Evolutionary conservation across 2,113 vertebrate genomes (phyloP).

Genomic region (Daboia siamensis): DNA sequence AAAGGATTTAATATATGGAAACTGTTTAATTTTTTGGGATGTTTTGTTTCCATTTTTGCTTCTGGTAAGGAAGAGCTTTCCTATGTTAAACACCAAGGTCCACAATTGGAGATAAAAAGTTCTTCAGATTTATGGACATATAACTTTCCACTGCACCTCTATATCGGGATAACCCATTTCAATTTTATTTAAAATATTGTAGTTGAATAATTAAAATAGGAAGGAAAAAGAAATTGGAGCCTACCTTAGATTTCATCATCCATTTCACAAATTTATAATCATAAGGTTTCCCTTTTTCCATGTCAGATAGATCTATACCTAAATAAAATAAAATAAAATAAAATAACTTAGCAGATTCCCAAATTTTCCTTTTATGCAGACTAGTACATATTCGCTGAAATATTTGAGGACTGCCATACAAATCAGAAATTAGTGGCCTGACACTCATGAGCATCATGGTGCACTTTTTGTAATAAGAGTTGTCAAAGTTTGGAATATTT

Average conservation of each 20-base stretch:
- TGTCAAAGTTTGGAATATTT: too few species aligned
- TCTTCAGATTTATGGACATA: background rate
- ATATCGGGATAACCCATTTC: background rate
- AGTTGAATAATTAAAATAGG: background rate
- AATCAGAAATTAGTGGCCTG: background rate
- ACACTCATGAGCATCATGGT: background rate
- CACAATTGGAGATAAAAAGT: background rate
- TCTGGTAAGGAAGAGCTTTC: background rate
- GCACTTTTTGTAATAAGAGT: too few species aligned
- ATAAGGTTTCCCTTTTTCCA: slow-evolving; percentile 77
- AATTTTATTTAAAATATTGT: background rate
- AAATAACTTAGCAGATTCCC: background rate
- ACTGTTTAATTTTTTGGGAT: background rate
- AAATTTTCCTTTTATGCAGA: background rate
- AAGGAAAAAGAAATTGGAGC: background rate
- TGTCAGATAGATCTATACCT: slow-evolving; percentile 85
- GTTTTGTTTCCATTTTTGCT: background rate
- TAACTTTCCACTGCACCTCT: background rate
- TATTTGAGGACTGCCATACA: background rate
- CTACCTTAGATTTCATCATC: slow-evolving; percentile 95
- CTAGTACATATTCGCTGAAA: background rate
- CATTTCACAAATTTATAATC: slow-evolving; percentile 96
- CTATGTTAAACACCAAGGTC: background rate
- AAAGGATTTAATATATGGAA: background rate
- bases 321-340: slow-evolving; percentile 25